Evolutionary conservation across 2,113 vertebrate species (phyloP).

Genomic region (Chaetorhynchus papuensis): DNA sequence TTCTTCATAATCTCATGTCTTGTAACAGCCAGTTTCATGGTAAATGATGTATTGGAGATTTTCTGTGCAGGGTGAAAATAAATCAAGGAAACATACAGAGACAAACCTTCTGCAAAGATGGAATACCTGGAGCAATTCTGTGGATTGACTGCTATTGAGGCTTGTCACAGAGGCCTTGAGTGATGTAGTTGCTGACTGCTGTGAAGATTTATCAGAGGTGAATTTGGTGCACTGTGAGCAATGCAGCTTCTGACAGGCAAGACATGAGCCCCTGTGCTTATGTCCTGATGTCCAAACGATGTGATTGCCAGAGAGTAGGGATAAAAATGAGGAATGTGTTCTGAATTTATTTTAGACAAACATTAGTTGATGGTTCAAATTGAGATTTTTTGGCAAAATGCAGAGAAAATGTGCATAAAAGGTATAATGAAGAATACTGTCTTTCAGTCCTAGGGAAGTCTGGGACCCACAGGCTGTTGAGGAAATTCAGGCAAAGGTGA

Average conservation of each 20-base stretch:
- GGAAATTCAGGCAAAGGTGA: background rate
- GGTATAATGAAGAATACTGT: background rate
- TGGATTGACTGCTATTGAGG: background rate
- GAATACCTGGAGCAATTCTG: background rate
- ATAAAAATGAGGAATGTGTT: background rate
- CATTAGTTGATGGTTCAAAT: background rate
- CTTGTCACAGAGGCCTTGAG: background rate
- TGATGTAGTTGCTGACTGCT: background rate
- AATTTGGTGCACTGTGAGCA: background rate
- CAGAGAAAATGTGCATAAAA: background rate
- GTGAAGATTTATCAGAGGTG: background rate
- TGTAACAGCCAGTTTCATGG: slow-evolving; percentile 41
- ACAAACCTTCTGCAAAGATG: background rate
- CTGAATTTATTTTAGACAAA: background rate
- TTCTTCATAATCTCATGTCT: slow-evolving; percentile 53
- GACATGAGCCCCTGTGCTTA: background rate
- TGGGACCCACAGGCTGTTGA: background rate
- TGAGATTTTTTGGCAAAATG: background rate
- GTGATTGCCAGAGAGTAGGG: background rate
- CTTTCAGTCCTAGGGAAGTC: background rate
- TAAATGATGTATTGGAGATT: slow-evolving; percentile 70
- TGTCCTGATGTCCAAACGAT: background rate
- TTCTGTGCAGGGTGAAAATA: slow-evolving; percentile 41
- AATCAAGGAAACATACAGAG: background rate
- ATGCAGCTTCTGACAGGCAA: background rate